Percentiles rank a stretch among this genome's conserved stretches.
phyloP scores from a whole-genome alignment of 53 echinoderm and acorn worm genomes.

The Temnopleurus reevesii region DNA sequence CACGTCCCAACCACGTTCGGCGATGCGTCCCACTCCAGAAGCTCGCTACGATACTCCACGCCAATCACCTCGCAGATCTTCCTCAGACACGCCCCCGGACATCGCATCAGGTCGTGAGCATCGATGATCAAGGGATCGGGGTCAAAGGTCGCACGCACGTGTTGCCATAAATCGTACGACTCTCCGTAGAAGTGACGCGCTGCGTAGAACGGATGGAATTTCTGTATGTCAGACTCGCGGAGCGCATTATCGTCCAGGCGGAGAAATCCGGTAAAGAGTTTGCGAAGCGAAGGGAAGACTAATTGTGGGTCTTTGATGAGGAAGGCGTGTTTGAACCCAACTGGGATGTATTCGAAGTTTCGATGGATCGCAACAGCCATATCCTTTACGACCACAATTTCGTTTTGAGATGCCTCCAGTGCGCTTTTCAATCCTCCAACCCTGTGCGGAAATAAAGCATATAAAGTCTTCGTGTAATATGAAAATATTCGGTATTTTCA shows the following conservation, averaged over 20 bases:
- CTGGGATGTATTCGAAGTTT: neutral
- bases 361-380: constrained; percentile 3
- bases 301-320: neutral
- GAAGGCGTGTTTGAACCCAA: neutral
- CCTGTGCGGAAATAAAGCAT: neutral
- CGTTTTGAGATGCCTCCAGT: neutral
- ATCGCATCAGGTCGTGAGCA: neutral
- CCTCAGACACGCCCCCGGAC: neutral
- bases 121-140: constrained; percentile 31
- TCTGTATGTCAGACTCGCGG: neutral
- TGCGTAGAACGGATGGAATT: neutral
- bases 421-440: neutral
- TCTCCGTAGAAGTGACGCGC: neutral
- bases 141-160: neutral
- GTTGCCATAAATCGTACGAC: neutral
- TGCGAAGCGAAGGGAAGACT: neutral
- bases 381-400: neutral
- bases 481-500: too few species aligned
- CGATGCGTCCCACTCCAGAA: constrained; percentile 1
- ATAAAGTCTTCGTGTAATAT: too few species aligned
- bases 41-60: neutral
- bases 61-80: constrained; percentile 4
- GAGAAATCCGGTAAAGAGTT: neutral
- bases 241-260: neutral
- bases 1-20: neutral